Base-by-base conservation (phyloP, 1,140 invertebrate genomes). In the Drosophila nebulosa region DNA sequence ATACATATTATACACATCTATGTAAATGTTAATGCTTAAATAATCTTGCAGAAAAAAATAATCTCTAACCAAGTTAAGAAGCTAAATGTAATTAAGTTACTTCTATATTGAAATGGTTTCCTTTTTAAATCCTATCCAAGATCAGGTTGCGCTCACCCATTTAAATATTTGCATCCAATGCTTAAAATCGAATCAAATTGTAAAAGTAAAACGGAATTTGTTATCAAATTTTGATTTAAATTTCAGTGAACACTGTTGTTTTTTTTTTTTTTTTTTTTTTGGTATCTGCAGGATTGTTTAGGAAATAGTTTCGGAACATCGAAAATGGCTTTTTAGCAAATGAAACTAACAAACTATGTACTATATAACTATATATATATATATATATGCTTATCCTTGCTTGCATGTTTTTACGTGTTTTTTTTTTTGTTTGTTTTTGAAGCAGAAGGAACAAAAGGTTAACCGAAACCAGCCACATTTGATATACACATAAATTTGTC, bases 261-360 rank as follows among this genome's bases (percentile, higher is more conserved):
- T 42, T 42, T 42, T 51, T n/a, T n/a, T n/a, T n/a, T n/a, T n/a
- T n/a, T n/a, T n/a, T n/a, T n/a, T n/a, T n/a, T n/a, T n/a, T n/a
- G n/a, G 21, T 24, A 32, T 55, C 52, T 55, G 52, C 52, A 55
- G 24, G 52, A 55, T 55, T 55, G 26, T 55, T 30, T 12, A 24
- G n/a, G 9, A 12, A 16, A 55, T 1, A 26, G 16, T 55, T 55
- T 55, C 52, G 52, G 52, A 32, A 4, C 52, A 55, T 55, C 52
- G 52, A 55, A 55, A 46, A 46, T 21, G 39, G 16, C 39, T 21
- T 46, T 46, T 46, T 46, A 46, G 39, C 39, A 21, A 46, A 46
- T 9, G 16, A 46, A 46, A 46, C 16, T 14, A 39, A 39, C 7
- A 10, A 46, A 46, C 16, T 18, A 4, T 42, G 36, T 42, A 7